Base-by-base conservation (phyloP, 2,113 vertebrate species). In the Megaleporinus macrocephalus region DNA sequence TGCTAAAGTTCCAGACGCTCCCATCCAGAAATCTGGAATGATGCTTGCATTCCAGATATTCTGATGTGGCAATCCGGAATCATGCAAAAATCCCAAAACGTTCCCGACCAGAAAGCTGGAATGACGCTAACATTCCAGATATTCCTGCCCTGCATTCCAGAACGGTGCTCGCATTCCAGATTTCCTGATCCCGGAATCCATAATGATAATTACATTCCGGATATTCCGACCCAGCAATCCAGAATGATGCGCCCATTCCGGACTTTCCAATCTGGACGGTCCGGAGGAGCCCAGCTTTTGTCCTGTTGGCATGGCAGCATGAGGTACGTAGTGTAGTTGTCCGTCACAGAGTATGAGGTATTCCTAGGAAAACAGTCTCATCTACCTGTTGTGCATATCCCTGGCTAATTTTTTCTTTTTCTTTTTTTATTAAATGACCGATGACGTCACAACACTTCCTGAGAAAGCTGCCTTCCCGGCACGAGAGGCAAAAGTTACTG, bases 271-370 rank as follows among this genome's bases (percentile, higher is more conserved):
- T 14, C 68, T n/a, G 36, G 30, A 47, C 4, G 9, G 1, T n/a
- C 30, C 26, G 30, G 69, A 44, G 11, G 1, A 44, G 41, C 5
- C 41, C 10, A 7, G 41, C 41, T 86, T 82, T 78, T 82, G 89
- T 87, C 84, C 75, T 4, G 59, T 44, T 79, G 82, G 89, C 87
- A 82, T 85, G 29, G 33, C 85, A 84, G 91, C 90, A 85, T 87
- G 89, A 90, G 90, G 92, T 93, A 92, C 82, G 88, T 91, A 85
- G 88, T 90, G 89, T 89, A 12, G 78, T 83, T 92, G 91, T 89
- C 91, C 81, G 55, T 82, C 24, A 70, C 80, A 88, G 88, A 92
- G 89, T 82, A 86, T 83, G 81, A 93, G 93, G 92, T 93, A 93
- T 89, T 90, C 82, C 74, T 86, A 57, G 83, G 71, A 86, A 87